Conservation (phyloP, 2,888 invertebrate genomes). For the Orchesella flavescens region DNA sequence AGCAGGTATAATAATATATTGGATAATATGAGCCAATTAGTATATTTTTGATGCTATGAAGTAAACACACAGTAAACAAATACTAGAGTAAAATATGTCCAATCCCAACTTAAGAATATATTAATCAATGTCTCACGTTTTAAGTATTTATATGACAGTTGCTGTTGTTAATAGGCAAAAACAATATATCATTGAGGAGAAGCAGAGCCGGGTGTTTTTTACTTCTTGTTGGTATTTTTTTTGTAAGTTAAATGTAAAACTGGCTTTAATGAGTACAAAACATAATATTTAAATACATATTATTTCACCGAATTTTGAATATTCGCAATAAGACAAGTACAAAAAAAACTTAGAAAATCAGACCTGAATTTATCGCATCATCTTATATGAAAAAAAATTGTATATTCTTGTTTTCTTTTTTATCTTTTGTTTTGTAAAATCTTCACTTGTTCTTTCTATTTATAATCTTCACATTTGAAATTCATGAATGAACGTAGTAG, state of each 20-base stretch:
- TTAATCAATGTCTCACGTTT: background rate
- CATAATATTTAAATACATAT: conserved; percentile 59
- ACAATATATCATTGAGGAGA: background rate
- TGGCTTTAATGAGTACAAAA: conserved; percentile 66
- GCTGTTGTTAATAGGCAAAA: background rate
- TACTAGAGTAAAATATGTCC: conserved; percentile 2
- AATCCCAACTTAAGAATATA: conserved; percentile 1
- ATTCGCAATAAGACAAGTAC: conserved; percentile 51
- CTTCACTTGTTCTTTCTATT: conserved; percentile 7
- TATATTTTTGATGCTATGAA: background rate
- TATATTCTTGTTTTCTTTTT: conserved; percentile 33
- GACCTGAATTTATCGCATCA: conserved; percentile 54
- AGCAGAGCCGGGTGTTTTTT: conserved; percentile 1
- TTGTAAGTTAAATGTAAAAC: conserved; percentile 47
- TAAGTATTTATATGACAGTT: background rate
- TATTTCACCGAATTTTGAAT: conserved; percentile 56
- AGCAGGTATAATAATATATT: conserved; percentile 1
- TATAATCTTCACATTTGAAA: conserved; percentile 10
- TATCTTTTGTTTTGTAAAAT: conserved; percentile 17
- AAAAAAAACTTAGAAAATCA: conserved; percentile 59
- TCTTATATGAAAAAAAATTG: conserved; percentile 45
- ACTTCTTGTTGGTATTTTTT: conserved; percentile 7
- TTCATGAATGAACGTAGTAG: conserved; percentile 36
- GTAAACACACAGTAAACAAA: conserved; percentile 7
- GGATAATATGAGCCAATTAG: background rate